Conservation (phyloP, 2,113 vertebrate species). For the Lampris incognitus region DNA sequence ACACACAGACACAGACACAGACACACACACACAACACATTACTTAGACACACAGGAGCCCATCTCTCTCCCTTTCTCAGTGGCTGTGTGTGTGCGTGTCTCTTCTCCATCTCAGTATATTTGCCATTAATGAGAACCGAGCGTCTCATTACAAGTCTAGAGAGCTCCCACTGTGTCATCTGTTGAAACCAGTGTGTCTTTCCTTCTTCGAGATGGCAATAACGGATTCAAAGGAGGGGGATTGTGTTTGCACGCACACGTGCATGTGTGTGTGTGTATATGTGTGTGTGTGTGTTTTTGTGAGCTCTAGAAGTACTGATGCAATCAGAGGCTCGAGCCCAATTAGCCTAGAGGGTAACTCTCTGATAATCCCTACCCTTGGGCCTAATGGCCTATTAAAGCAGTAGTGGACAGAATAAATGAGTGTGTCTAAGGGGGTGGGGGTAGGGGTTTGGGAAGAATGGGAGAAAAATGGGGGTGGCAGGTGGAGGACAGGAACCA, state of each 20-base stretch:
- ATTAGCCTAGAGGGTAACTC: conserved; percentile 80
- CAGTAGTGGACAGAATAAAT: conserved; percentile 74
- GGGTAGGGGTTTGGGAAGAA: conserved; percentile 3
- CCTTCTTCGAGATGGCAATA: conserved; percentile 63
- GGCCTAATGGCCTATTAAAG: conserved; percentile 79
- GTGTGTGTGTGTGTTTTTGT: conserved; percentile 56
- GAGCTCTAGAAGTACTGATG: conserved; percentile 73
- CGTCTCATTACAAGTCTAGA: conserved; percentile 66
- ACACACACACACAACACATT: background rate
- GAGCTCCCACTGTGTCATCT: conserved; percentile 60
- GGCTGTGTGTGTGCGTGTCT: conserved; percentile 22
- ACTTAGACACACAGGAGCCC: background rate
- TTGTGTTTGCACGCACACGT: conserved; percentile 4
- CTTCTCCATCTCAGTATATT: conserved; percentile 28
- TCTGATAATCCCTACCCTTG: conserved; percentile 76
- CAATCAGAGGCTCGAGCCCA: conserved; percentile 75
- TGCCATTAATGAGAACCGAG: conserved; percentile 54
- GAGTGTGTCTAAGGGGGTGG: conserved; percentile 48
- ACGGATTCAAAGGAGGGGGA: conserved; percentile 51
- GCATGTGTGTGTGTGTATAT: conserved; percentile 30
- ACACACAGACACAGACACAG: background rate
- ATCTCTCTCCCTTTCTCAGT: background rate
- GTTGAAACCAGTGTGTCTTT: conserved; percentile 48
- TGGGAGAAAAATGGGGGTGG: background rate
- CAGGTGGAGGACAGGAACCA: background rate